These are phyloP conservation scores for Protaetia brevitarsis DNA, from an alignment of 1,140 invertebrate species.

Conservation along the genomic window DNA sequence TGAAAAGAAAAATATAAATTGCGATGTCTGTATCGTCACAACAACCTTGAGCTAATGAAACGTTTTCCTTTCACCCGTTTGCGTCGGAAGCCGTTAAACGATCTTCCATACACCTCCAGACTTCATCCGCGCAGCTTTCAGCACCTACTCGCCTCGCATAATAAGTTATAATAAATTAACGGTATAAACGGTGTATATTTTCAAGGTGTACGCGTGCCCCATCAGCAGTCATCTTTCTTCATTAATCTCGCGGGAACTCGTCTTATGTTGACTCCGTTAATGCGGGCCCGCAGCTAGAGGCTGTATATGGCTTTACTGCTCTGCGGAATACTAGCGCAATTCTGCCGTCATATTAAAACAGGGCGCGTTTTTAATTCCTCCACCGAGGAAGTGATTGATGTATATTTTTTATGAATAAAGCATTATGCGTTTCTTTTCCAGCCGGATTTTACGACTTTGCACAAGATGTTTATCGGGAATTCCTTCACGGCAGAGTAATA, in stretches of 20 bases:
- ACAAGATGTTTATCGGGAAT: constrained; percentile 10
- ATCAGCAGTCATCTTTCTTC: constrained; percentile 15
- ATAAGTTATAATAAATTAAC: constrained; percentile 19
- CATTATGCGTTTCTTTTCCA: background rate
- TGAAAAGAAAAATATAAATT: no score
- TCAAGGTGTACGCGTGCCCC: constrained; percentile 1
- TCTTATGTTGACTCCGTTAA: background rate
- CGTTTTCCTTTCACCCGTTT: no score
- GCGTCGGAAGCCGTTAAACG: no score
- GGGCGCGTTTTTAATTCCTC: constrained; percentile 2
- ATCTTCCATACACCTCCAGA: no score
- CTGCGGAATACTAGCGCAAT: background rate
- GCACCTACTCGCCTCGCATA: background rate
- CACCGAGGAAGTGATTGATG: constrained; percentile 1
- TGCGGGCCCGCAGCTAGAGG: background rate
- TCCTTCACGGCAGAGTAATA: background rate
- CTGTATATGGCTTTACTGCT: no score
- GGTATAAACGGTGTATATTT: constrained; percentile 11
- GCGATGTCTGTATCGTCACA: no score
- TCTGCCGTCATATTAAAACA: background rate
- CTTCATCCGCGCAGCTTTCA: background rate
- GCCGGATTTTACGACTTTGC: background rate
- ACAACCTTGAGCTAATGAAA: no score
- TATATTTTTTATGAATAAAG: constrained; percentile 18
- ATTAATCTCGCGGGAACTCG: constrained; percentile 2